Evolutionary conservation across 1,140 invertebrate species (phyloP), one percentile per base, ranked within the genome.

Genomic region (Trachymyrmex cornetzi): DNA sequence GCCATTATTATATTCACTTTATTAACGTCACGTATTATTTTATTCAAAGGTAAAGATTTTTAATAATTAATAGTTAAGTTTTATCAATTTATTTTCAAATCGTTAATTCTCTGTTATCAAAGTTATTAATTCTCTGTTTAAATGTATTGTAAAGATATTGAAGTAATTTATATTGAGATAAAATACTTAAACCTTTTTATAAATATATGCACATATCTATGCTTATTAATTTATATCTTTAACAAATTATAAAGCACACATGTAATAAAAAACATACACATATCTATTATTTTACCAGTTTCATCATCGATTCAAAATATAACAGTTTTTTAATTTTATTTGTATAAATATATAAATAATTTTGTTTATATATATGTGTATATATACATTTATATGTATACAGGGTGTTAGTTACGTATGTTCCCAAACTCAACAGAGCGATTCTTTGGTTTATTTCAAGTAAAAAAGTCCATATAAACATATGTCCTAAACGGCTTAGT

Each of bases 51-150:
- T n/a, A 53, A 67, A 34, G 11, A 19, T n/a, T 34, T 50, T 57
- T 34, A 48, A 48, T 66, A 66, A 79, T 48, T 64, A 79, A 64
- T 12, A 44, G 9, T 44, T 11, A 9, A 79, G 6, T 64, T 48
- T 48, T 16, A 66, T 38, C 0, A n/a, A 38, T 67, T 4, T 27
- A 24, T 38, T 79, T 14, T 50, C 59, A 66, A 50, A 34, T 22
- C 38, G 14, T 30, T 14, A 22, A 64, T 63, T 34, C 34, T 77
- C 11, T 63, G 24, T n/a, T 61, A 48, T 74, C 27, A 74, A n/a
- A 3, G 38, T 44, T 44, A 11, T 48, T 48, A 48, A 48, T 48
- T 48, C 48, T 48, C 12, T 38, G 34, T 38, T 38, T 38, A 38
- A 38, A 44, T 44, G 11, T 38, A 27, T 5, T 7, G 0, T 12